Conservation (phyloP, 2,797 vertebrate genomes). For the Sebastes cheni region DNA sequence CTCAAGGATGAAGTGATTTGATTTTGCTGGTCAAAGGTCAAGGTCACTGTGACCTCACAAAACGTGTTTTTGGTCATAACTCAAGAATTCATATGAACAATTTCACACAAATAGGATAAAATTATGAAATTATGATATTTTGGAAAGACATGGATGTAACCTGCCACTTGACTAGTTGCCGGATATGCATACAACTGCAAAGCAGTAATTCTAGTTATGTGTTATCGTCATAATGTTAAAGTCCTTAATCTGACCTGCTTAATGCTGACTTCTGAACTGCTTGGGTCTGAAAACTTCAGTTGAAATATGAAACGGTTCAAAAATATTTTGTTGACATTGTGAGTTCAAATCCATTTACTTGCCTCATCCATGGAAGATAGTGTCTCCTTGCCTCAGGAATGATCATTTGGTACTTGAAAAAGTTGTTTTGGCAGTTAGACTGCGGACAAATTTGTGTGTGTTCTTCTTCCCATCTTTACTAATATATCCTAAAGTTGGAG, state of each 20-base stretch:
- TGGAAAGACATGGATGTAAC: no score
- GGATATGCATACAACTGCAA: no score
- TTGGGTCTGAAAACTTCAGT: background rate
- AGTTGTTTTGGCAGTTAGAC: conserved; percentile 9
- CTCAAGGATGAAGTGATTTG: no score
- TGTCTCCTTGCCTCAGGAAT: conserved; percentile 29
- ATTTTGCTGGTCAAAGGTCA: no score
- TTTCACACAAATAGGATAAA: no score
- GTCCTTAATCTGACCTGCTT: background rate
- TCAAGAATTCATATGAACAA: no score
- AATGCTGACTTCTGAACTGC: background rate
- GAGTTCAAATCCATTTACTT: conserved; percentile 12
- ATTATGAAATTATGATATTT: no score
- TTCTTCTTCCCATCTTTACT: background rate
- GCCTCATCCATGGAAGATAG: conserved; percentile 8
- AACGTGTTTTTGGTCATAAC: no score
- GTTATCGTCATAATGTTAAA: background rate
- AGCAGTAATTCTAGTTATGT: background rate
- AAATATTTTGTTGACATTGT: background rate
- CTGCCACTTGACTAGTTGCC: no score
- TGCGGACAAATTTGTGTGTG: background rate
- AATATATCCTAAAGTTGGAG: background rate
- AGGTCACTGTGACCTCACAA: no score
- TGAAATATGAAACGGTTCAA: background rate
- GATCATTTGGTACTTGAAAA: conserved; percentile 30